Evolutionary conservation across 2,888 invertebrate genomes (phyloP), one percentile per base, ranked within the genome.

Genomic region (Desoria tigrina): DNA sequence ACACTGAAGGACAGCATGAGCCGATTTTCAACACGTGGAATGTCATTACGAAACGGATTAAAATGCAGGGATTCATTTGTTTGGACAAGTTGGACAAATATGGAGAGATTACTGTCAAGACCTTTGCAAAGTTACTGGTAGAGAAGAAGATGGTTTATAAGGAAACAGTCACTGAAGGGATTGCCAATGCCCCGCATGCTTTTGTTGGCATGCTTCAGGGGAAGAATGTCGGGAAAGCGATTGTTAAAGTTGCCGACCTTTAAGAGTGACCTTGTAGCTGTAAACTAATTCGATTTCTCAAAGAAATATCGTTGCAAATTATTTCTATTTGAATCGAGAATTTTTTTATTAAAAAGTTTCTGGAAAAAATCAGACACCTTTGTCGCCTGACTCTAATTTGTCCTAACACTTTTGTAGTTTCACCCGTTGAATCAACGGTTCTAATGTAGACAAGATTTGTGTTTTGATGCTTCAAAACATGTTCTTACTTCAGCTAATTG

Each of bases 201-300:
- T 63, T 59, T 27, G 63, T 63, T 14, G 59, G 49, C 21, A 58
- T 59, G 58, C 28, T 63, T 14, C 51, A 63, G 39, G 63, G 63
- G 26, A 58, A 59, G n/a, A 58, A 63, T 16, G 50, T 63, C 51
- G 63, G 63, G n/a, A 63, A 63, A 39, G 63, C 58, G 2, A 24
- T 63, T 21, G 63, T 63, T 14, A 50, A 63, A 51, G 63, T 63
- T 23, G 63, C 58, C 6, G 45, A 45, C n/a, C n/a, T 45, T 4
- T 32, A n/a, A n/a, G n/a, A n/a, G n/a, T n/a, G n/a, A n/a, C n/a
- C n/a, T n/a, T n/a, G n/a, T n/a, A n/a, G n/a, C n/a, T n/a, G n/a
- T n/a, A n/a, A n/a, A n/a, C n/a, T n/a, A n/a, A n/a, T n/a, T n/a
- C n/a, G n/a, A n/a, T n/a, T n/a, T n/a, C n/a, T n/a, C n/a, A n/a